Percentiles rank a stretch among this genome's conserved stretches.
These are phyloP conservation scores for Lacerta bilineata DNA, from an alignment of 2,797 vertebrate genomes.

Conservation along the genomic window DNA sequence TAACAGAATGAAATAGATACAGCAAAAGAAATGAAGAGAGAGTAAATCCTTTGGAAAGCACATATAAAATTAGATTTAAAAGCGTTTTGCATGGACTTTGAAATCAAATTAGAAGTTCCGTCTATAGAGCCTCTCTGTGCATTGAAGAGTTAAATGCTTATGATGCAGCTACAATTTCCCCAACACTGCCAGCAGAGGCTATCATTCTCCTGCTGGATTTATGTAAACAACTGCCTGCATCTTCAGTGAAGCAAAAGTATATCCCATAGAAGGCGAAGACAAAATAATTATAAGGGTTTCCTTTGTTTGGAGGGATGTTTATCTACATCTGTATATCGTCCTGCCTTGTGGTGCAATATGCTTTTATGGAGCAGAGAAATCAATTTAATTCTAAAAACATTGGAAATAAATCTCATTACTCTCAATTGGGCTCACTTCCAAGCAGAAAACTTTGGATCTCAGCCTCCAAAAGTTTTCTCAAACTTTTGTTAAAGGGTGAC, in stretches of 20 bases:
- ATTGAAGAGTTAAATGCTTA: constrained; percentile 61
- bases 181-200: constrained; percentile 79
- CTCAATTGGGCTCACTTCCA: not conserved
- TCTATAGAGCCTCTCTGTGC: not conserved
- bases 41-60: not conserved
- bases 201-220: constrained; percentile 72
- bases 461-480: not conserved
- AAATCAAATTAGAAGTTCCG: not conserved
- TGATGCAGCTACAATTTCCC: constrained; percentile 63
- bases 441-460: not conserved
- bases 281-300: too few relatives aligned
- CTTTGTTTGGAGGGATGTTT: not conserved
- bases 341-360: not conserved
- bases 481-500: not conserved
- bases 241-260: constrained; percentile 29
- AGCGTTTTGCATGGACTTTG: not conserved
- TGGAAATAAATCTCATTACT: not conserved
- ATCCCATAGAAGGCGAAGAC: not conserved
- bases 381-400: not conserved
- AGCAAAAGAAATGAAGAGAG: not conserved
- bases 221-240: constrained; percentile 26
- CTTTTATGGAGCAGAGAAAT: not conserved
- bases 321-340: too few relatives aligned
- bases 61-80: not conserved
- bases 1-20: not conserved